Base-by-base conservation (phyloP, 2,113 vertebrate species). In the Pterocles orientalis region DNA sequence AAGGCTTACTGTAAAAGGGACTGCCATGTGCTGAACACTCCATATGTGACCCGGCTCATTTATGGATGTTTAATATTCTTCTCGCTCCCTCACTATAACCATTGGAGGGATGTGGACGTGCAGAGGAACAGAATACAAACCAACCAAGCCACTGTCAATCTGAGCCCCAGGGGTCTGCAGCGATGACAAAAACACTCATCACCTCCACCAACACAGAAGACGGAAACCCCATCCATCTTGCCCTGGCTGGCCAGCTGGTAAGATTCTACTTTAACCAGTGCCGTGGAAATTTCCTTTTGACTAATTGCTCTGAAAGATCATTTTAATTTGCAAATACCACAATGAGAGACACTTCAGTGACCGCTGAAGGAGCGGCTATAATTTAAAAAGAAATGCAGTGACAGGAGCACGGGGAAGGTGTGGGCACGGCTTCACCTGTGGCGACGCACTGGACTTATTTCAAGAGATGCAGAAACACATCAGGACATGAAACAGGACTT, bases 1-100 rank as follows among this genome's bases (percentile, higher is more conserved):
- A 88, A 90, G 47, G 34, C 25, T 92, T 54, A 28, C 34, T 86
- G 45, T 87, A 68, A n/a, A 43, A 50, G 83, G 54, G 24, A n/a
- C 12, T 12, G 4, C 45, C 1, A 9, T 2, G 56, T 28, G 34
- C 8, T 75, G 72, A 91, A 54, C 73, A 34, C 17, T 71, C 33
- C 43, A 4, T 21, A 25, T 18, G 16, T 77, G 82, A 73, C 58
- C 76, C 14, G 68, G 88, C 65, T 88, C 86, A 21, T 85, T 86
- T 69, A 56, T 5, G 19, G 66, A 24, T 33, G 57, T 45, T 96
- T 78, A 75, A 92, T 85, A 87, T 91, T 89, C 94, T 83, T 77
- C 54, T 29, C 62, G 66, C 89, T 64, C 48, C 47, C 56, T 23
- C 29, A 2, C 45, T 14, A 2, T 2, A 92, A 24, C n/a, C 88